phyloP scores from a whole-genome alignment of 2,888 invertebrate species.

The Ichneumoninae sp. region DNA sequence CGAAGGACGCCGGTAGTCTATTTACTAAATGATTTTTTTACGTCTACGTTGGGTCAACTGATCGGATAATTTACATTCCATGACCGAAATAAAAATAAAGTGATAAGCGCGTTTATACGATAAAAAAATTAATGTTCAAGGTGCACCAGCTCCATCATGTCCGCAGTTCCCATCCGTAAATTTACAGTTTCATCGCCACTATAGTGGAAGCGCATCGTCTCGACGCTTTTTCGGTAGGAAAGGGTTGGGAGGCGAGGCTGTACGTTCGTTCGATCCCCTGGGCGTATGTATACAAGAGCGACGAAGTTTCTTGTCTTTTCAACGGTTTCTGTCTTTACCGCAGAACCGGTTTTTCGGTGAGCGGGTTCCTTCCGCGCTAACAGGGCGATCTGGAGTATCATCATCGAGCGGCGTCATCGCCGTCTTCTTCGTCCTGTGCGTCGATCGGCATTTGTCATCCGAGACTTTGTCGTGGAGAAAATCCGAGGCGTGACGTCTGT shows the following conservation, averaged over 20 bases:
- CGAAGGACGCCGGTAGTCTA: background rate
- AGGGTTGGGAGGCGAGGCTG: constrained; percentile 4
- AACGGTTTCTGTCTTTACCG: constrained; percentile 71
- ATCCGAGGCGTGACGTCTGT: constrained; percentile 51
- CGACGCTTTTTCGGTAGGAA: constrained; percentile 53
- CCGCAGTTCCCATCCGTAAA: constrained; percentile 31
- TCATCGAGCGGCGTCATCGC: constrained; percentile 28
- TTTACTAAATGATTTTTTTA: background rate
- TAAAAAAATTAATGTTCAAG: background rate
- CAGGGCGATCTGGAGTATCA: constrained; percentile 48
- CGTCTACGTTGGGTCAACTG: background rate
- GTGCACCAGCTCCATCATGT: background rate
- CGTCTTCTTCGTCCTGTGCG: constrained; percentile 47
- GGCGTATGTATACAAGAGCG: constrained; percentile 48
- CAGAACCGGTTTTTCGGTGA: constrained; percentile 70
- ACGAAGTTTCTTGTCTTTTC: constrained; percentile 70
- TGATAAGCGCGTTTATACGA: background rate
- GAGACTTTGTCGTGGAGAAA: constrained; percentile 35
- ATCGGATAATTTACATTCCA: background rate
- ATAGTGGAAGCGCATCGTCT: constrained; percentile 46
- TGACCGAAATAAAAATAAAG: background rate
- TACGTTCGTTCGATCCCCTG: constrained; percentile 51
- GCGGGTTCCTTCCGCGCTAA: constrained; percentile 64
- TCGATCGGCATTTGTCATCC: constrained; percentile 47
- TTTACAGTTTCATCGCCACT: constrained; percentile 42